Conservation (phyloP, 2,113 vertebrate genomes). For the Sceloporus undulatus region DNA sequence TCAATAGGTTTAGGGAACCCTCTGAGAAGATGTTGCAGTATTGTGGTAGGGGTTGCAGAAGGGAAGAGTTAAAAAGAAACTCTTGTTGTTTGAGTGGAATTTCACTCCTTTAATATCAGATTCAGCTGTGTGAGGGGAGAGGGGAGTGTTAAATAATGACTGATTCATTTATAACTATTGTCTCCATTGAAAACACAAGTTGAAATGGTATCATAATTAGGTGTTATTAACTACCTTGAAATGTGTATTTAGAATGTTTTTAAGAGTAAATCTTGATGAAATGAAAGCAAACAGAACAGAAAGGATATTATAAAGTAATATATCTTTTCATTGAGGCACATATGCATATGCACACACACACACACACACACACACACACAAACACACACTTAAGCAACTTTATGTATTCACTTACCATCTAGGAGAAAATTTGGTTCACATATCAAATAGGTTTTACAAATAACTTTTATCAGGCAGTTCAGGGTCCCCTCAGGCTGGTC, state of each 20-base stretch:
- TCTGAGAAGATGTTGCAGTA: no score
- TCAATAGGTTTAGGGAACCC: no score
- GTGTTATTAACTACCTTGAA: not conserved
- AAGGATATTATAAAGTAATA: not conserved
- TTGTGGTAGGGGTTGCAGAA: not conserved
- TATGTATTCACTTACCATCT: not conserved
- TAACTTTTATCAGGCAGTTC: not conserved
- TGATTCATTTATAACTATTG: not conserved
- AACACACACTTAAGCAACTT: not conserved
- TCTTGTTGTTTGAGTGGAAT: not conserved
- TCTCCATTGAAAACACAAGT: not conserved
- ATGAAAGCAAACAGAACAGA: constrained; percentile 27
- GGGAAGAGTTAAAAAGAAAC: not conserved
- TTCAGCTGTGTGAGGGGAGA: not conserved
- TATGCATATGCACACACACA: no score
- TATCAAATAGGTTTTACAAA: constrained; percentile 23
- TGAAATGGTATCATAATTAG: not conserved
- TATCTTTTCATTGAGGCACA: not conserved
- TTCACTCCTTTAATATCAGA: not conserved
- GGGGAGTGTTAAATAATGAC: not conserved
- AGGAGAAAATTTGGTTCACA: not conserved
- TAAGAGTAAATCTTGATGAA: constrained; percentile 19
- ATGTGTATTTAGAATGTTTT: not conserved
- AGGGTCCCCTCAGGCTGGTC: not conserved
- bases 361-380: not conserved